phyloP scores from a whole-genome alignment of 2,888 invertebrate genomes.

The Stenolophus ochropezus region DNA sequence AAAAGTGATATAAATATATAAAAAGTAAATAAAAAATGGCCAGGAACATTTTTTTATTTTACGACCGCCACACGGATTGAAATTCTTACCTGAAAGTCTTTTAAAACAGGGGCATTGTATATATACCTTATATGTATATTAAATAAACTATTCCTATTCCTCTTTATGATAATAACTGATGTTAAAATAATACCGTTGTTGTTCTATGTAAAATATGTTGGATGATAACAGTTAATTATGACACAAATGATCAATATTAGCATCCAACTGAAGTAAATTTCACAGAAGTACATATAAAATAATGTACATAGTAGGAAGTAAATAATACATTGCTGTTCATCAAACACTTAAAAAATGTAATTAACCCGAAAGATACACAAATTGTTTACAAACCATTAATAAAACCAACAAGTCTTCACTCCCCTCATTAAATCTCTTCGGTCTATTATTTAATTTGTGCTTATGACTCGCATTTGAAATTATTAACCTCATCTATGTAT shows the following conservation, averaged over 20 bases:
- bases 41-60: too few species aligned
- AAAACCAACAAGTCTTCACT: not conserved
- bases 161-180: too few species aligned
- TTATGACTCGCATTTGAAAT: slow-evolving; percentile 4
- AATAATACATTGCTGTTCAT: not conserved
- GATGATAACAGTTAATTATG: not conserved
- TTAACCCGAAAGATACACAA: not conserved
- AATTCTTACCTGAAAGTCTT: too few species aligned
- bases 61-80: too few species aligned
- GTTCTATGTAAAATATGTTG: too few species aligned
- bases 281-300: not conserved
- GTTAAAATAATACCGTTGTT: too few species aligned
- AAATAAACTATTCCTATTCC: too few species aligned
- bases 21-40: too few species aligned
- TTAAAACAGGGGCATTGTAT: too few species aligned
- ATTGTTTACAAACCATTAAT: not conserved
- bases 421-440: slow-evolving; percentile 1
- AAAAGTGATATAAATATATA: too few species aligned
- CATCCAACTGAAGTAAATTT: not conserved
- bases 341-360: not conserved
- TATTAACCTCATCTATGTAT: slow-evolving; percentile 12
- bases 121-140: too few species aligned
- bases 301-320: not conserved
- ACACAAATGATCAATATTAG: not conserved
- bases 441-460: slow-evolving; percentile 14